These are phyloP conservation scores for Miltochrista miniata DNA, from an alignment of 2,888 invertebrate species.

Conservation along the genomic window DNA sequence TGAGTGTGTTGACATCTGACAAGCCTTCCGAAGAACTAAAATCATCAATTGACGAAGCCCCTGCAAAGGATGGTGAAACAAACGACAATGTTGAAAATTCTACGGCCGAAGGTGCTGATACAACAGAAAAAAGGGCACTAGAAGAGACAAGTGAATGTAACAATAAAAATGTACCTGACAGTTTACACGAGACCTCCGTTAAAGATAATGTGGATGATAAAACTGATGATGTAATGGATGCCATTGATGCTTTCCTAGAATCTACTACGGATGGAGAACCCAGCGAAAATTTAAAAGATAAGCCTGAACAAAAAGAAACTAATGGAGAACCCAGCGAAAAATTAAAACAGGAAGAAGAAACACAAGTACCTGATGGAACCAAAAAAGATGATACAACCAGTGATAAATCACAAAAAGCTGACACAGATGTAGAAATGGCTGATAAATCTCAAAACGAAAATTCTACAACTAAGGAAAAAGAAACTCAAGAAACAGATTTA, in stretches of 20 bases:
- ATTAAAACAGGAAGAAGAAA: slow-evolving; percentile 10
- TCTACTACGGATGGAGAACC: slow-evolving; percentile 12
- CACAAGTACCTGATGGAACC: slow-evolving; percentile 11
- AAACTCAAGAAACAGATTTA: slow-evolving; percentile 9
- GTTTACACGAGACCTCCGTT: slow-evolving; percentile 10
- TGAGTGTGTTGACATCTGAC: slow-evolving; percentile 12
- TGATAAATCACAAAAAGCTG: slow-evolving; percentile 4
- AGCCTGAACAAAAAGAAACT: slow-evolving; percentile 9
- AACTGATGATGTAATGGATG: slow-evolving; percentile 26
- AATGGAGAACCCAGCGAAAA: slow-evolving; percentile 4
- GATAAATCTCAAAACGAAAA: not conserved
- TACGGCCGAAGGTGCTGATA: not conserved
- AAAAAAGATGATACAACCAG: not conserved
- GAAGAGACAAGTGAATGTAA: slow-evolving; percentile 1
- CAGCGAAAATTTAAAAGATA: too few relatives aligned
- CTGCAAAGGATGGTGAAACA: not conserved
- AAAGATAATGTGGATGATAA: slow-evolving; percentile 19
- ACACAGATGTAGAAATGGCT: slow-evolving; percentile 11
- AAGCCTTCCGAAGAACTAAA: slow-evolving; percentile 10
- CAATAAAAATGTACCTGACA: slow-evolving; percentile 19
- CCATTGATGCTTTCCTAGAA: slow-evolving; percentile 26
- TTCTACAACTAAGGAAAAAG: not conserved
- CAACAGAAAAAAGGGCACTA: not conserved
- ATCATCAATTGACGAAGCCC: not conserved
- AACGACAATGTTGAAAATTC: not conserved